Percentiles rank a stretch among this genome's conserved stretches.
Conservation (phyloP, 2,797 vertebrate genomes). For the Sarcoramphus papa region DNA sequence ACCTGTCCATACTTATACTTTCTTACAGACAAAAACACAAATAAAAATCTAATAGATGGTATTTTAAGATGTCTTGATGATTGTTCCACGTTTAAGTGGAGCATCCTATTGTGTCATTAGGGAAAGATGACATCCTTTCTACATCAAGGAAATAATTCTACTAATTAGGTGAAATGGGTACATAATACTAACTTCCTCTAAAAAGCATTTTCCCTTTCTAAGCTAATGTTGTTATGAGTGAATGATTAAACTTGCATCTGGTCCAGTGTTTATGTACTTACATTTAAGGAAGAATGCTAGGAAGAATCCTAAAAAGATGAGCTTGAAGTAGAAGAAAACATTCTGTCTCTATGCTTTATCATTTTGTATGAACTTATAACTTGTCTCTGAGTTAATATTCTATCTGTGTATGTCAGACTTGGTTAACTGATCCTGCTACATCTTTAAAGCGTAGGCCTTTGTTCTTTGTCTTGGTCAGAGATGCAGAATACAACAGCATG, state of each 20-base stretch:
- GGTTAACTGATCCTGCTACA: neutral
- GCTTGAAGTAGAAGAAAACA: neutral
- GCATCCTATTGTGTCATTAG: neutral
- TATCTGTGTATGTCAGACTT: neutral
- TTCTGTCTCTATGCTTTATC: neutral
- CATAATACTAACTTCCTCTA: neutral
- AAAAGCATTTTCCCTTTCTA: neutral
- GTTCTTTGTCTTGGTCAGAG: neutral
- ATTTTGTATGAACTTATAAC: neutral
- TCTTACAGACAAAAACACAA: neutral
- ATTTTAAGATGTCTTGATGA: neutral
- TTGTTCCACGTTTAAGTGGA: neutral
- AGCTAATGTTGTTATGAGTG: neutral
- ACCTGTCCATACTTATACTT: neutral
- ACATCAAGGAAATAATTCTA: conserved; percentile 1
- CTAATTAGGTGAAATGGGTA: neutral
- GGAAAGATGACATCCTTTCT: conserved; percentile 1
- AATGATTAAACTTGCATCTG: neutral
- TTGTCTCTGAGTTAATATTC: neutral
- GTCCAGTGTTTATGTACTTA: neutral
- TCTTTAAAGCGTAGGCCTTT: neutral
- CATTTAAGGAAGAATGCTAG: neutral
- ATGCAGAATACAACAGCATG: neutral
- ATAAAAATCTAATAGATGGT: neutral
- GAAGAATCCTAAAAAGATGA: neutral